phyloP scores from a whole-genome alignment of 1,140 invertebrate species.

The Batillaria attramentaria region DNA sequence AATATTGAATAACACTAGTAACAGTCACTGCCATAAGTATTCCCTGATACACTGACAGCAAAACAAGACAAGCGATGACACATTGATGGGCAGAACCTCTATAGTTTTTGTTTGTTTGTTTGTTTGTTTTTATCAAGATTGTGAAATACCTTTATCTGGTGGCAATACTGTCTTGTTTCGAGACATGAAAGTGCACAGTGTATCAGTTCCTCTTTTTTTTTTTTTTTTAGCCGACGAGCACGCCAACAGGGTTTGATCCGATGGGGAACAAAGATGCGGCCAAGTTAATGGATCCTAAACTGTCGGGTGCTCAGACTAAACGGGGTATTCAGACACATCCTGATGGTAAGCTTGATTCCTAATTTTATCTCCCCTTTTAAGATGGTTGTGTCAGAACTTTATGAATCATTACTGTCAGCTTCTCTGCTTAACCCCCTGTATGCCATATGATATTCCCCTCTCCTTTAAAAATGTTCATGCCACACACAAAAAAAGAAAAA shows the following conservation, averaged over 20 bases:
- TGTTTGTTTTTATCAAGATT: not conserved
- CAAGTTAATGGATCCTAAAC: conserved; percentile 48
- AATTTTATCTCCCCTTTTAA: conserved; percentile 22
- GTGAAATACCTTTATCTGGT: too few relatives aligned
- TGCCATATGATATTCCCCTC: too few relatives aligned
- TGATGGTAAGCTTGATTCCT: conserved; percentile 80
- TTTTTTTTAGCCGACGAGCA: conserved; percentile 57
- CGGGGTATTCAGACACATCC: conserved; percentile 93
- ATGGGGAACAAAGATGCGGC: conserved; percentile 62
- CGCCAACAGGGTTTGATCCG: conserved; percentile 63
- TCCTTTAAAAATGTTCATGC: too few relatives aligned
- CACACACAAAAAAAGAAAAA: too few relatives aligned
- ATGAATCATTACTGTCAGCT: too few relatives aligned
- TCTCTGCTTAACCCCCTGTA: too few relatives aligned
- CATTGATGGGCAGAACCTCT: too few relatives aligned
- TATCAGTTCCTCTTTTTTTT: conserved; percentile 22
- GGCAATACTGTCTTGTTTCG: not conserved
- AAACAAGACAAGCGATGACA: too few relatives aligned
- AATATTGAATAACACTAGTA: too few relatives aligned
- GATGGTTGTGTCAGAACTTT: conserved; percentile 9
- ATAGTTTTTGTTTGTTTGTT: not conserved
- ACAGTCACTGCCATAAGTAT: too few relatives aligned
- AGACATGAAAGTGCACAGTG: not conserved
- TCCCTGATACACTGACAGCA: too few relatives aligned
- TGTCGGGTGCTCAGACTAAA: conserved; percentile 73